A percentile compares a stretch with the other conserved stretches of the same genome.
Evolutionary conservation across 2,797 vertebrate genomes (phyloP).

Genomic region (Chaetodon trifasciatus): DNA sequence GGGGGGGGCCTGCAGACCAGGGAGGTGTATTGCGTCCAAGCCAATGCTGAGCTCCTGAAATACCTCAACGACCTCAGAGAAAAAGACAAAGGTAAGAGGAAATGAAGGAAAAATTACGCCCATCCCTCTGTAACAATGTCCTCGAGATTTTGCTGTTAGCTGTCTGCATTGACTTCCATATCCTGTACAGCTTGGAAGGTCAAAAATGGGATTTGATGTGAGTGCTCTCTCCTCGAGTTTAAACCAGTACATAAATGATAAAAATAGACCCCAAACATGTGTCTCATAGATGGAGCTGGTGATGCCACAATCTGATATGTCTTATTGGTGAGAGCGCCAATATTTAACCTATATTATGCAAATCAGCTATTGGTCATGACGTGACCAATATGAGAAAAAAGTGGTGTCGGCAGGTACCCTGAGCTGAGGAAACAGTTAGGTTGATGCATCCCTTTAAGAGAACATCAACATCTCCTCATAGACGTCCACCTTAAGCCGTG

Average conservation of each 20-base stretch:
- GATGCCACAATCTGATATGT: neutral
- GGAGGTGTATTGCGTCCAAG: constrained; percentile 92
- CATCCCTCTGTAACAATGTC: neutral
- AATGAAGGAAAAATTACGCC: neutral
- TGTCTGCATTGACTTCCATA: neutral
- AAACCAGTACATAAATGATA: neutral
- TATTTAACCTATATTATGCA: neutral
- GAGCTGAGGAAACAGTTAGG: too few species aligned
- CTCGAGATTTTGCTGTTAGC: neutral
- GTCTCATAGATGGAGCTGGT: neutral
- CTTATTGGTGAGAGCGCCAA: neutral
- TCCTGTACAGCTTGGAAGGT: neutral
- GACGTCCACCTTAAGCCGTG: neutral
- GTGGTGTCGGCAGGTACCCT: too few species aligned
- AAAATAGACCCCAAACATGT: neutral
- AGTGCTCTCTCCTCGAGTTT: neutral
- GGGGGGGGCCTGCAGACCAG: constrained; percentile 94
- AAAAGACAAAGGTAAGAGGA: constrained; percentile 83
- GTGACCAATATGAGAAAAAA: neutral
- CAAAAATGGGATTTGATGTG: neutral
- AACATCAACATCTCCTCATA: neutral
- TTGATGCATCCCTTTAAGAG: neutral
- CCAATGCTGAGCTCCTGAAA: constrained; percentile 89
- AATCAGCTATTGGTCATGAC: neutral
- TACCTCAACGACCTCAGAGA: constrained; percentile 87